Base-by-base conservation (phyloP, 2,113 vertebrate genomes). In the Lamprotornis superbus region DNA sequence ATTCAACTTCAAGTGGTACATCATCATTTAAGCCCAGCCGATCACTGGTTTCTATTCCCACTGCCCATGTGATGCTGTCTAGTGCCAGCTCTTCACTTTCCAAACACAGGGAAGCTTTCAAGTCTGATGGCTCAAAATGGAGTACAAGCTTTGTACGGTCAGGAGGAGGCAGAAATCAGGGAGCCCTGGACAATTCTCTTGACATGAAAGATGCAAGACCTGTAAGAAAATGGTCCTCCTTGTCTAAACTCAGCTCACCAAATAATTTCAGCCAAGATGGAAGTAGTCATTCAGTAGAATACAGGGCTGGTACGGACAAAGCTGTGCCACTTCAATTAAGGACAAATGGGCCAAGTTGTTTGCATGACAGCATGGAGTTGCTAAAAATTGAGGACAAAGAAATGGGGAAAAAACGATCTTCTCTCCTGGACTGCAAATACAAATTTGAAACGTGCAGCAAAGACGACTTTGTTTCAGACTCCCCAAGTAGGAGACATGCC, bases 181-280 rank as follows among this genome's bases (percentile, higher is more conserved):
- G 95, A 33, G 88, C 95, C 15, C 89, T 95, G 83, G 98, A 98
- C 90, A 93, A 92, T 68, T 97, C 97, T 40, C 97, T 98, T 81
- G 98, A 99, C 93, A 99, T 98, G 98, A 99, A 98, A 94, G 98
- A 98, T 69, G 96, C 97, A 30, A 98, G 98, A 50, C 99, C 99
- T 15, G 98, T 99, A 52, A 97, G 99, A 74, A 99, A 99, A 85
- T 99, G 98, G 98, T 99, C 99, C n/a, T 99, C 99, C n/a, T 97
- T 99, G 80, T 98, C 98, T 59, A 98, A 98, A 70, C 98, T 99
- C 90, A 97, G 93, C 73, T 94, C 89, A n/a, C 96, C 97, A 7
- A 97, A 97, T n/a, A 98, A 96, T 59, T 97, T 89, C 68, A 96
- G 70, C 85, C 96, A 97, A 33, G 97, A 84, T 77, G 95, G 93